These are phyloP conservation scores for Phrynocephalus versicolor DNA, from an alignment of 2,113 vertebrate species.

Conservation along the genomic window DNA sequence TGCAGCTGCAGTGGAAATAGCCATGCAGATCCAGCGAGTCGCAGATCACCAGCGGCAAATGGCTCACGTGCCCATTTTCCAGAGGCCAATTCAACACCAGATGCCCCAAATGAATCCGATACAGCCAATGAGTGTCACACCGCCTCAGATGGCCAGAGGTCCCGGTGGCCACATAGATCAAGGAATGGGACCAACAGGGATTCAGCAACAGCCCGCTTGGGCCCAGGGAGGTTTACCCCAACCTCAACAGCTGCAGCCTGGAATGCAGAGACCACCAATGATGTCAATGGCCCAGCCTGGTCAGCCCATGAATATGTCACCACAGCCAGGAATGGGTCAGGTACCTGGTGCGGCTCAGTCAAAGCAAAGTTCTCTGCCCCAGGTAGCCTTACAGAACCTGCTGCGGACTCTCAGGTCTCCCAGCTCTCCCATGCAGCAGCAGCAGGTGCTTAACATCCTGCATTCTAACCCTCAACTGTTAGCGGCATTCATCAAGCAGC, in stretches of 20 bases:
- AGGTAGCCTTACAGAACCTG: slow-evolving; percentile 85
- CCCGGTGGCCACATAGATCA: slow-evolving; percentile 78
- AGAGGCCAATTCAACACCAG: slow-evolving; percentile 88
- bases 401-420: slow-evolving; percentile 84
- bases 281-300: slow-evolving; percentile 89
- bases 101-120: slow-evolving; percentile 84
- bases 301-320: slow-evolving; percentile 83
- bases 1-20: slow-evolving; percentile 95
- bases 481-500: slow-evolving; percentile 96
- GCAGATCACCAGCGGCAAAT: slow-evolving; percentile 95
- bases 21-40: slow-evolving; percentile 96
- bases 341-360: slow-evolving; percentile 79
- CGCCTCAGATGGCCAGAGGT: slow-evolving; percentile 80
- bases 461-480: slow-evolving; percentile 96
- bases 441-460: slow-evolving; percentile 94
- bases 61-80: slow-evolving; percentile 89
- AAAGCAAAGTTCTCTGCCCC: slow-evolving; percentile 80
- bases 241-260: slow-evolving; percentile 79
- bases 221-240: slow-evolving; percentile 85
- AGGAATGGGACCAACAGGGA: slow-evolving; percentile 79
- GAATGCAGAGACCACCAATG: slow-evolving; percentile 88
- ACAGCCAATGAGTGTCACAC: slow-evolving; percentile 84
- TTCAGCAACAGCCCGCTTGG: slow-evolving; percentile 79
- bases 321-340: slow-evolving; percentile 80
- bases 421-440: slow-evolving; percentile 90